phyloP scores from a whole-genome alignment of 2,888 invertebrate species.

The Drosophila eohydei region DNA sequence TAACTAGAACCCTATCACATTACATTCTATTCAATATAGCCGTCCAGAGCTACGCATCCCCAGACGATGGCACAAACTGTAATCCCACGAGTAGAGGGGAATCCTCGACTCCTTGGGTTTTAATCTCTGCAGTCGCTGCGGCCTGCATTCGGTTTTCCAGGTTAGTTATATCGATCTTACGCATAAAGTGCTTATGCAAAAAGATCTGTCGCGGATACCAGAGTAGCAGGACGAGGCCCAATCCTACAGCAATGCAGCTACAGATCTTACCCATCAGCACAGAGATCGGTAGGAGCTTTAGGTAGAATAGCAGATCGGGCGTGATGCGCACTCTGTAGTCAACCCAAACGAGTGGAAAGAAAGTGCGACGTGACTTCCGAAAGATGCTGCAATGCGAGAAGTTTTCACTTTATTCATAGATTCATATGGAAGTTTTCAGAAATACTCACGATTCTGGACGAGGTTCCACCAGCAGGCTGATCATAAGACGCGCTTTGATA shows the following conservation, averaged over 20 bases:
- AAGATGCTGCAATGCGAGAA: constrained; percentile 55
- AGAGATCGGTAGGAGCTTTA: constrained; percentile 61
- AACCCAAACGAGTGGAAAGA: constrained; percentile 78
- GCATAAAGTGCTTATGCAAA: constrained; percentile 64
- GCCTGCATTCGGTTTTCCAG: constrained; percentile 51
- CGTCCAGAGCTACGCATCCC: constrained; percentile 8
- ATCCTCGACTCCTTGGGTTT: constrained; percentile 44
- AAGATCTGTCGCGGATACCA: constrained; percentile 69
- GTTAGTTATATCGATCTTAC: constrained; percentile 67
- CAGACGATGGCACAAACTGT: constrained; percentile 38
- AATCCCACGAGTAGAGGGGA: constrained; percentile 65
- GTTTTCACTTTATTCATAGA: not conserved
- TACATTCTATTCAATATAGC: not conserved
- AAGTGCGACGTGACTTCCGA: constrained; percentile 58
- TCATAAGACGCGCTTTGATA: constrained; percentile 90
- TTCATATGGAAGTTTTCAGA: too few relatives aligned
- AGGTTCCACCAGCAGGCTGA: constrained; percentile 90
- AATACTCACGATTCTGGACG: constrained; percentile 87
- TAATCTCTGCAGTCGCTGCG: constrained; percentile 25
- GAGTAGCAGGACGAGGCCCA: constrained; percentile 63
- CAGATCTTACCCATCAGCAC: constrained; percentile 51
- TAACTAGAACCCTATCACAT: constrained; percentile 42
- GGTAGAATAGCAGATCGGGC: constrained; percentile 55
- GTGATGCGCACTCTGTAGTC: constrained; percentile 70
- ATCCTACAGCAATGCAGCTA: constrained; percentile 40